Base-by-base conservation (phyloP, 2,113 vertebrate genomes). In the Callaeas wilsoni region DNA sequence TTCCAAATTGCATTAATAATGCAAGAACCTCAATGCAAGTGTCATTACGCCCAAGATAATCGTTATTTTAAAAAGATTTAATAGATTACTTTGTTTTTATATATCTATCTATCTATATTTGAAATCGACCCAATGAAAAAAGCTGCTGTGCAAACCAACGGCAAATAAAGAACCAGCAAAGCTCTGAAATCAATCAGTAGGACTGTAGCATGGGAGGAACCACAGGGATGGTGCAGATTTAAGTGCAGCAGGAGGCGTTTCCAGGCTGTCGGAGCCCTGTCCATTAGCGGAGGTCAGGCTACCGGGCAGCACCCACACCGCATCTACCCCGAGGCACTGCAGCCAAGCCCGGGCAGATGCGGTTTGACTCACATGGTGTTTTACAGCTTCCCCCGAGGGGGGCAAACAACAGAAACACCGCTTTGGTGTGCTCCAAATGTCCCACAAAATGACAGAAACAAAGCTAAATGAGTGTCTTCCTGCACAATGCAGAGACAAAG, bases 1-100 rank as follows among this genome's bases (percentile, higher is more conserved):
- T 69, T 93, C 62, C 64, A 89, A 57, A 90, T 4, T 26, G 16
- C 41, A 93, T 90, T 79, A 90, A 93, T 89, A 94, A 93, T 71
- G 60, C 47, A 95, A 76, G 27, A 79, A 42, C 35, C n/a, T 87
- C 65, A 33, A 68, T 16, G 47, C 0, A 0, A 80, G 39, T 35
- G n/a, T 64, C 92, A 78, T 47, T 81, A 81, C 1, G 5, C 23
- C 25, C 30, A 70, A 78, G 25, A 74, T 17, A 77, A 70, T 29
- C 1, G 1, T 55, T 90, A 81, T 30, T 90, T 87, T 8, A 37
- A 60, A 88, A 56, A 49, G 27, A 75, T 89, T 75, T 81, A 20
- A 60, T 64, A 20, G 60, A 15, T 44, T 80, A 53, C 17, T 84
- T 89, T 19, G 19, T 67, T 74, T 81, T 77, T 70, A 26, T 29